Conservation (phyloP, 2,113 vertebrate genomes). For the Delphinus delphis region DNA sequence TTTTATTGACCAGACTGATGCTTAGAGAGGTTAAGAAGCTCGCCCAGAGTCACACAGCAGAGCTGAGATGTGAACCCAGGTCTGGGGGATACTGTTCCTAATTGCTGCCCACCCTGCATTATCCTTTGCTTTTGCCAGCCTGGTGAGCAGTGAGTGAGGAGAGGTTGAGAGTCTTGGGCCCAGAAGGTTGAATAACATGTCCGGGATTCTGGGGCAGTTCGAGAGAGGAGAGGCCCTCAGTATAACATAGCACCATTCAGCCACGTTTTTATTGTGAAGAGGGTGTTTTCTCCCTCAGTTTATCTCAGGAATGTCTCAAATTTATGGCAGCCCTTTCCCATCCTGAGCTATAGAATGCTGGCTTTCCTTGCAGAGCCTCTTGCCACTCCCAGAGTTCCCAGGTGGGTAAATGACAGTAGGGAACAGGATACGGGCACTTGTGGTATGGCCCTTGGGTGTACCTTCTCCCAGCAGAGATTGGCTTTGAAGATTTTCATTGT, state of each 20-base stretch:
- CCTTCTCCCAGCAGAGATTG: not conserved
- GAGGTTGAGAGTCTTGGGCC: not conserved
- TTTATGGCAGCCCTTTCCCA: not conserved
- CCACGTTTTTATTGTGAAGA: not conserved
- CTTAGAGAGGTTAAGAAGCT: not conserved
- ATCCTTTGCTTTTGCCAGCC: not conserved
- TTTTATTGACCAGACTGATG: not conserved
- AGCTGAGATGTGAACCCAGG: not conserved
- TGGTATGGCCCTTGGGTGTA: not conserved
- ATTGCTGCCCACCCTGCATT: rapidly evolving
- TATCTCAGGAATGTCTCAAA: not conserved
- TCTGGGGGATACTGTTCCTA: not conserved
- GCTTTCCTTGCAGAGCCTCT: not conserved
- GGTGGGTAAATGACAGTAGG: not conserved
- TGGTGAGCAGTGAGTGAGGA: not conserved
- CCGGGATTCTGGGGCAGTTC: not conserved
- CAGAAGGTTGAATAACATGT: not conserved
- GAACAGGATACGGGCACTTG: not conserved
- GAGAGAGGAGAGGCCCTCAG: not conserved
- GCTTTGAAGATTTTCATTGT: not conserved
- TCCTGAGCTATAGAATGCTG: not conserved
- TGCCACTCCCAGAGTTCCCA: not conserved
- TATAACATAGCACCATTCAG: not conserved
- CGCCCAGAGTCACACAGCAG: not conserved
- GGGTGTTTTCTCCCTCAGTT: not conserved